Percentiles rank a stretch among this genome's conserved stretches.
Evolutionary conservation across 2,888 invertebrate genomes (phyloP).

Genomic region (Phytoseiulus persimilis): DNA sequence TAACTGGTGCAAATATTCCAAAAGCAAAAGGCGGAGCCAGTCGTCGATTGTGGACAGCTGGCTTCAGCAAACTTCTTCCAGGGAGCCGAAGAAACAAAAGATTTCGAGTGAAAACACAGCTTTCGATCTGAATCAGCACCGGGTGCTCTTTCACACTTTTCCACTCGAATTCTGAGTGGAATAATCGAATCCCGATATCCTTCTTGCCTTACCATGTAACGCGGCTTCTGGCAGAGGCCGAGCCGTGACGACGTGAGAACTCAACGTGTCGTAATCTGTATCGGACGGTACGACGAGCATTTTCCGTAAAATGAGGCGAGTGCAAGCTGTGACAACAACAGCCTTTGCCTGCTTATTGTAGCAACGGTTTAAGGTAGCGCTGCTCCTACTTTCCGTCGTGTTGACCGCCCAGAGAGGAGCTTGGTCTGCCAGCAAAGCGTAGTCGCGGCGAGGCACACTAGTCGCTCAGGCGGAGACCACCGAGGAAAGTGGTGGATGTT

Average conservation of each 20-base stretch:
- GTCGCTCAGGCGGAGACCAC: neutral
- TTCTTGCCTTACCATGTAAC: too few relatives aligned
- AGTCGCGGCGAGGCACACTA: neutral
- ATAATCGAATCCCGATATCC: too few relatives aligned
- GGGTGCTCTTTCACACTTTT: too few relatives aligned
- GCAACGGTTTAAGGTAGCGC: neutral
- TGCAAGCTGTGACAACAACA: slow-evolving; percentile 5
- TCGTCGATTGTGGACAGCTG: too few relatives aligned
- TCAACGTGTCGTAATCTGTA: neutral
- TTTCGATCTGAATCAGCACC: too few relatives aligned
- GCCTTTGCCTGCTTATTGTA: neutral
- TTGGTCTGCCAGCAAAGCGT: neutral
- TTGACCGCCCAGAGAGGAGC: neutral
- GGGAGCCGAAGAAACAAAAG: too few relatives aligned
- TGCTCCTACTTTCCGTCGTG: neutral
- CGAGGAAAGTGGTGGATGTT: neutral
- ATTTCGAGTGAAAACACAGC: too few relatives aligned
- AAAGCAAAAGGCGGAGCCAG: too few relatives aligned
- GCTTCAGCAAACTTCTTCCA: too few relatives aligned
- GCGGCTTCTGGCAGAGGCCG: too few relatives aligned
- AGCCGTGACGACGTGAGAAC: neutral
- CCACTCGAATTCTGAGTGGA: too few relatives aligned
- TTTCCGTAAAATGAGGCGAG: neutral
- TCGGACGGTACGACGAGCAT: neutral
- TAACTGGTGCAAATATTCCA: too few relatives aligned